Conservation (phyloP, 2,797 vertebrate genomes). For the Fratercula arctica region DNA sequence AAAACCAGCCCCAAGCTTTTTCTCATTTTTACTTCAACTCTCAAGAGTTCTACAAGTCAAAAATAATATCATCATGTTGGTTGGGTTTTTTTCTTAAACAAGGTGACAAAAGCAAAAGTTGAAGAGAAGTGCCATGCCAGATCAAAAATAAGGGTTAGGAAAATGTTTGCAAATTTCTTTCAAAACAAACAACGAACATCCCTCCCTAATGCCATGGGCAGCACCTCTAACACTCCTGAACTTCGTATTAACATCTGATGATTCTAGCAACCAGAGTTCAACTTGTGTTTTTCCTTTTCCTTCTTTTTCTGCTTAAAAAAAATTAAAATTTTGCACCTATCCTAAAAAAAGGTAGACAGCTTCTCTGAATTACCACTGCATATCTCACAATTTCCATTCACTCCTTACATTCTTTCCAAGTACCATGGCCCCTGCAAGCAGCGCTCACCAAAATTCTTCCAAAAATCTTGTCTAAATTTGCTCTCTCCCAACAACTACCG, state of each 20-base stretch:
- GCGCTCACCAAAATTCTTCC: slow-evolving; percentile 65
- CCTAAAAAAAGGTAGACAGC: slow-evolving; percentile 40
- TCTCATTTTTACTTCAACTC: slow-evolving; percentile 50
- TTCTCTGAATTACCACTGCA: slow-evolving; percentile 61
- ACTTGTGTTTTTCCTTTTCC: slow-evolving; percentile 6
- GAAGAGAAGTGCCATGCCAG: slow-evolving; percentile 31
- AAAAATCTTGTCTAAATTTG: slow-evolving; percentile 45
- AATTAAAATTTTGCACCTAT: neutral
- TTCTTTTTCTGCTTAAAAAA: neutral
- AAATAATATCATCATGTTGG: slow-evolving; percentile 15
- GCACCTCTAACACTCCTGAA: neutral
- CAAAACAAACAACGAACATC: neutral
- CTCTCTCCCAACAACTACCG: slow-evolving; percentile 34
- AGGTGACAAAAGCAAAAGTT: slow-evolving; percentile 52
- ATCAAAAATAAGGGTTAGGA: neutral
- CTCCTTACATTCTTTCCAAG: slow-evolving; percentile 63
- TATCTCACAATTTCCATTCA: slow-evolving; percentile 67
- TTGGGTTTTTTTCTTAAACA: slow-evolving; percentile 39
- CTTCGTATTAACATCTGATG: neutral
- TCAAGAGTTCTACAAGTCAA: slow-evolving; percentile 47
- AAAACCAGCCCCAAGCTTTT: slow-evolving; percentile 37
- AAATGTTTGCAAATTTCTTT: slow-evolving; percentile 57
- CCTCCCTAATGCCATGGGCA: neutral
- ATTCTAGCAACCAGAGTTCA: slow-evolving; percentile 42
- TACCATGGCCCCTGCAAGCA: slow-evolving; percentile 58